A percentile compares a stretch with the other conserved stretches of the same genome.
These are phyloP conservation scores for Drosophila monieri DNA, from an alignment of 2,888 invertebrate species.

Conservation along the genomic window DNA sequence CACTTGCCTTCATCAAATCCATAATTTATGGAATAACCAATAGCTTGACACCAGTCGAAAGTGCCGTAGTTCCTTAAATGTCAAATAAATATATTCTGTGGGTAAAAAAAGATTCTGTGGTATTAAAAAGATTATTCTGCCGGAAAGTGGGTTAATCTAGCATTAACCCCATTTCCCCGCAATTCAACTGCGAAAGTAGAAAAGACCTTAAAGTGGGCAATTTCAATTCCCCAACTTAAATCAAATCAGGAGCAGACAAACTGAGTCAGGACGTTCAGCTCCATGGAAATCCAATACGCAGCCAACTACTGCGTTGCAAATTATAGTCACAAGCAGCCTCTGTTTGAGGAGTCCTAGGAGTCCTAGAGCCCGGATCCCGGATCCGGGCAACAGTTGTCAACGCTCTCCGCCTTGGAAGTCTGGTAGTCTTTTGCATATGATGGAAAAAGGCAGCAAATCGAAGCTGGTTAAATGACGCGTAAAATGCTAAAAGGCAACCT, in stretches of 20 bases:
- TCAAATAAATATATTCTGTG: background rate
- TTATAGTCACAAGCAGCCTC: constrained; percentile 30
- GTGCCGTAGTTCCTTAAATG: background rate
- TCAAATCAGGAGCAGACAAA: constrained; percentile 30
- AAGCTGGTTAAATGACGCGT: constrained; percentile 69
- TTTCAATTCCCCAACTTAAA: constrained; percentile 7
- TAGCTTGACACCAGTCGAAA: background rate
- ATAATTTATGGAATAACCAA: background rate
- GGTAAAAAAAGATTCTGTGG: no score
- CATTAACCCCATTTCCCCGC: constrained; percentile 9
- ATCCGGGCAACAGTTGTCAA: constrained; percentile 43
- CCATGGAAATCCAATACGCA: constrained; percentile 32
- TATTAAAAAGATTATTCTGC: background rate
- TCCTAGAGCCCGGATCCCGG: constrained; percentile 13
- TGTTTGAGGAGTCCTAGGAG: background rate
- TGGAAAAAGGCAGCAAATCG: constrained; percentile 54
- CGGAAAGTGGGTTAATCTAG: constrained; percentile 20
- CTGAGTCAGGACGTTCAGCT: constrained; percentile 3
- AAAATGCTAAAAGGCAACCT: constrained; percentile 51
- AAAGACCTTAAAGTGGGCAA: constrained; percentile 4
- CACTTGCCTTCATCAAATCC: no score
- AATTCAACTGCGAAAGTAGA: background rate
- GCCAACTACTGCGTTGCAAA: constrained; percentile 24
- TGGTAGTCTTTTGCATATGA: constrained; percentile 59
- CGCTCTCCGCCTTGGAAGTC: constrained; percentile 25